Percentiles rank a stretch among this genome's conserved stretches.
phyloP scores from a whole-genome alignment of 2,113 vertebrate genomes.

The Cariama cristata region DNA sequence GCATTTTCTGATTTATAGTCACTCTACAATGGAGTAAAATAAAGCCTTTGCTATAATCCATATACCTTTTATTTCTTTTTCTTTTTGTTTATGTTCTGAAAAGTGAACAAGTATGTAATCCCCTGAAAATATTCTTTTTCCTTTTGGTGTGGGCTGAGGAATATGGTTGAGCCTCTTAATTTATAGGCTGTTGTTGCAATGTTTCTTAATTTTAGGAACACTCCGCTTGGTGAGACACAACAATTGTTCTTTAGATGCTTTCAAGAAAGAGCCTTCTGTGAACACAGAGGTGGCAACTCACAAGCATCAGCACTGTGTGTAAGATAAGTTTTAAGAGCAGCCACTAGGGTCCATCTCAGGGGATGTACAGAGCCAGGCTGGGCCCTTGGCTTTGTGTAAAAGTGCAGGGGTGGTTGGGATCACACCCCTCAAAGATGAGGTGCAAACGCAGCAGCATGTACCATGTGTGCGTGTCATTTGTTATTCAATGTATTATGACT shows the following conservation, averaged over 20 bases:
- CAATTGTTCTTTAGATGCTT: neutral
- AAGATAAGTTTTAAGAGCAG: neutral
- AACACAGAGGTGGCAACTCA: neutral
- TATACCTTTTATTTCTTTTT: neutral
- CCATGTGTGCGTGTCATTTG: rapidly evolving
- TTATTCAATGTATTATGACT: too few relatives aligned
- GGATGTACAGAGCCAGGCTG: neutral
- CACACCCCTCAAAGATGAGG: neutral
- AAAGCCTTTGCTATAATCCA: neutral
- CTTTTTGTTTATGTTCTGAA: neutral
- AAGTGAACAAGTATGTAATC: neutral
- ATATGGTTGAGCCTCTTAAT: neutral
- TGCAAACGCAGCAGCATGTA: neutral
- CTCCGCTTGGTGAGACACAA: rapidly evolving
- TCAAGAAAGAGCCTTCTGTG: neutral
- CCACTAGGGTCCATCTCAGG: rapidly evolving
- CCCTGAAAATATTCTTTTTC: neutral
- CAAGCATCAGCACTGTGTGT: rapidly evolving
- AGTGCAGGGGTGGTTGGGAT: neutral
- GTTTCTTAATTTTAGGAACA: neutral
- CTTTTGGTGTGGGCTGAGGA: neutral
- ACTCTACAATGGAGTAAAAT: neutral
- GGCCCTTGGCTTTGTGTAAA: neutral
- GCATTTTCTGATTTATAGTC: neutral
- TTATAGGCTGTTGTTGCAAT: neutral